Conservation (phyloP, 92 coral and sea anemone genomes). For the Porites lobata region DNA sequence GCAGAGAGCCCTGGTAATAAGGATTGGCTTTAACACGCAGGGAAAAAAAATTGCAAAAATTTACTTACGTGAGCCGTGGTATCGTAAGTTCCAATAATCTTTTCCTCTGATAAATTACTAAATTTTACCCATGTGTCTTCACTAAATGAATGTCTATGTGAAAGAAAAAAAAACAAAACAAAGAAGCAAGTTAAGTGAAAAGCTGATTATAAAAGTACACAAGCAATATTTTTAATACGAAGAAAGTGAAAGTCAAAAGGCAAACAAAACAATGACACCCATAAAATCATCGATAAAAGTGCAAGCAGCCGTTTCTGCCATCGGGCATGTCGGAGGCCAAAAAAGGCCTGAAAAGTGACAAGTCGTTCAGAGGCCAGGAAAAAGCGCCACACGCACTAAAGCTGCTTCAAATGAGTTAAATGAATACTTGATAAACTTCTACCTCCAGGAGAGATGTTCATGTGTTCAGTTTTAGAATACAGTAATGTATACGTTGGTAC, state of each 20-base stretch:
- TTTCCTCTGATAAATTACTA: slow-evolving; percentile 85
- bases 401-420: not conserved
- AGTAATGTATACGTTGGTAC: too few species aligned
- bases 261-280: too few species aligned
- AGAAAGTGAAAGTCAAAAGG: too few species aligned
- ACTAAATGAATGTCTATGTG: slow-evolving; percentile 73
- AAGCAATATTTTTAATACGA: not conserved
- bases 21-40: too few species aligned
- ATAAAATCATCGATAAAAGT: too few species aligned
- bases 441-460: too few species aligned
- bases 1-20: too few species aligned
- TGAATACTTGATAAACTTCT: not conserved
- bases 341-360: not conserved
- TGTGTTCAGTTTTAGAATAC: too few species aligned
- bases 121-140: slow-evolving; percentile 90
- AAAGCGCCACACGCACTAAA: not conserved
- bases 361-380: not conserved
- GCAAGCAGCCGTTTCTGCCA: too few species aligned
- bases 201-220: not conserved
- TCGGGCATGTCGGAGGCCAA: not conserved
- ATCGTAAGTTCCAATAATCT: slow-evolving; percentile 91
- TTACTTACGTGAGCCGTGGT: slow-evolving; percentile 91
- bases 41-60: too few species aligned
- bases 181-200: too few species aligned
- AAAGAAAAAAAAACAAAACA: not conserved